These are phyloP conservation scores for Drosophila ohnishii DNA, from an alignment of 1,140 invertebrate species.

Conservation along the genomic window DNA sequence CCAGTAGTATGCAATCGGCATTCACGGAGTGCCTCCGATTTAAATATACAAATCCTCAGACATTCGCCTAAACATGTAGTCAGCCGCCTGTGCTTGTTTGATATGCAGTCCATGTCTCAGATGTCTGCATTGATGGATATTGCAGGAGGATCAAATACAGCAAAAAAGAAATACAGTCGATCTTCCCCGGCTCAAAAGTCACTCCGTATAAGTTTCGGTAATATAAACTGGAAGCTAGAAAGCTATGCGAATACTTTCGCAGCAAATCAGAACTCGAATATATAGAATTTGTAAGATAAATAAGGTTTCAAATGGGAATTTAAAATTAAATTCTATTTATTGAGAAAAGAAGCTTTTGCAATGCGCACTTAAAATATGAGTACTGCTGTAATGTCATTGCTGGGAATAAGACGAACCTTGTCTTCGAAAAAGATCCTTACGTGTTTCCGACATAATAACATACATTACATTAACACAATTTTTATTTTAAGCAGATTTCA, in stretches of 20 bases:
- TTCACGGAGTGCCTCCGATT: slow-evolving; percentile 68
- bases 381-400: neutral
- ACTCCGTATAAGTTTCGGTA: neutral
- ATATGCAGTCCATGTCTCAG: slow-evolving; percentile 66
- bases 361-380: neutral
- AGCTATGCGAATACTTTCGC: neutral
- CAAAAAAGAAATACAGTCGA: slow-evolving; percentile 16
- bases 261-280: neutral
- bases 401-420: neutral
- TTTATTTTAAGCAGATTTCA: neutral
- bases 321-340: neutral
- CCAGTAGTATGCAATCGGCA: slow-evolving; percentile 62
- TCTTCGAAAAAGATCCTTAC: neutral
- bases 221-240: neutral
- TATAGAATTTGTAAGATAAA: neutral
- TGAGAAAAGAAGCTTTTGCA: neutral
- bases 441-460: neutral
- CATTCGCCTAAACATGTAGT: slow-evolving; percentile 9
- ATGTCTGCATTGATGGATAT: slow-evolving; percentile 63
- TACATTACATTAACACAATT: too few relatives aligned
- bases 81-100: slow-evolving; percentile 46
- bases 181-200: neutral
- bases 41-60: slow-evolving; percentile 56
- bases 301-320: neutral
- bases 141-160: slow-evolving; percentile 32